Base-by-base conservation (phyloP, 2,888 invertebrate genomes). In the Pachycephus smyrnensis region DNA sequence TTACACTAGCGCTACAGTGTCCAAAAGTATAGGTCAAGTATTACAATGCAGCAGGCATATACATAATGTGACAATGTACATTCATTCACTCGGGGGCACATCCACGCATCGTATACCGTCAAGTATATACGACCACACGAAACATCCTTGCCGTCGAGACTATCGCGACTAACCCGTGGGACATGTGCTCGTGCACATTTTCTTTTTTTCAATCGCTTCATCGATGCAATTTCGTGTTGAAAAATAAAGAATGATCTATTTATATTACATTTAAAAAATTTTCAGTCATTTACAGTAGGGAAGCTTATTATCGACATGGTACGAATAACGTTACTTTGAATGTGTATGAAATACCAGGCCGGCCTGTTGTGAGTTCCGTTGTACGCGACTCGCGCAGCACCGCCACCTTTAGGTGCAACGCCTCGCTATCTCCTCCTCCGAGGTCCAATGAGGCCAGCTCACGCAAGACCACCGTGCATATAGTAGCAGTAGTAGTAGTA, bases 231-330 rank as follows among this genome's bases (percentile, higher is more conserved):
- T 81, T 80, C 80, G 82, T 81, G 84, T 89, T 88, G 86, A 88
- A 89, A 89, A 90, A 90, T 89, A 89, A 90, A 89, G 88, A 90
- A 87, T 84, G 84, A 88, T 90, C 88, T 89, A 89, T 86, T 87
- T 89, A 88, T 88, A 84, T 87, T 88, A 89, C 89, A 89, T 81
- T 84, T 84, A 84, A 86, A 86, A 89, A 88, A 86, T 84, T 79
- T 82, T 90, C 90, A 90, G 90, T 91, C 90, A 88, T 89, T 90
- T 88, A 89, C 89, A 87, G 81, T 86, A 86, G 86, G 90, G 89
- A 89, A 89, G 88, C 85, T 86, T 88, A 82, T 82, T 84, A 86
- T 88, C 87, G 86, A 87, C 87, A 84, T 81, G 83, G 80, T 86
- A 84, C 85, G 76, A 85, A 86, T 77, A 83, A 82, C 81, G 80